A percentile compares a stretch with the other conserved stretches of the same genome.
phyloP scores from a whole-genome alignment of 2,797 vertebrate genomes.

The Enteromius mattozi region DNA sequence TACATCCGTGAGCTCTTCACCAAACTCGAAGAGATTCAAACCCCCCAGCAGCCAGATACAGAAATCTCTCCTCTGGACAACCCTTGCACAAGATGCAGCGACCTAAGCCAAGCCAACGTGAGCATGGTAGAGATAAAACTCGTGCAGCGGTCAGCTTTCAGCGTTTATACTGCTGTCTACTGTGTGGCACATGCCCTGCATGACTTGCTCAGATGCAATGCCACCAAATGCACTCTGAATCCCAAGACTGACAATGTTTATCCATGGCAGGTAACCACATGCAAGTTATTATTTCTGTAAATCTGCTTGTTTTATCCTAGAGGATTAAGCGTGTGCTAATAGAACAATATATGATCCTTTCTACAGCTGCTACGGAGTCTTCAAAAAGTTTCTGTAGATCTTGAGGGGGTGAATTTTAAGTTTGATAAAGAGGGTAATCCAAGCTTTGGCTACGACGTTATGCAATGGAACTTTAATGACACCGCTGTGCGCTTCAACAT shows the following conservation, averaged over 20 bases:
- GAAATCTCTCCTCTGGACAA: slow-evolving; percentile 47
- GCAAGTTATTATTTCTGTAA: neutral
- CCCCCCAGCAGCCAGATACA: neutral
- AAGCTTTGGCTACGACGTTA: slow-evolving; percentile 76
- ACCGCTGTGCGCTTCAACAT: slow-evolving; percentile 42
- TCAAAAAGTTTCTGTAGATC: slow-evolving; percentile 71
- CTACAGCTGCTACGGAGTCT: slow-evolving; percentile 83
- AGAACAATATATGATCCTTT: slow-evolving; percentile 8
- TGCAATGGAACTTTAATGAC: slow-evolving; percentile 80
- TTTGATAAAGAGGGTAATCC: slow-evolving; percentile 81
- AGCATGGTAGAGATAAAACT: slow-evolving; percentile 52
- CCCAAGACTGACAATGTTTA: slow-evolving; percentile 66
- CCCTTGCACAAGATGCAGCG: slow-evolving; percentile 79
- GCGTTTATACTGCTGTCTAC: slow-evolving; percentile 82
- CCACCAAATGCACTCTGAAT: slow-evolving; percentile 66
- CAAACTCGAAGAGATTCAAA: slow-evolving; percentile 64
- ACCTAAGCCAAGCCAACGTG: slow-evolving; percentile 69
- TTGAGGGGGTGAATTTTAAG: slow-evolving; percentile 66
- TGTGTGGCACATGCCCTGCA: slow-evolving; percentile 86
- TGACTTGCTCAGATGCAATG: slow-evolving; percentile 77
- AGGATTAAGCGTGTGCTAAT: neutral
- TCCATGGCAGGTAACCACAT: slow-evolving; percentile 84
- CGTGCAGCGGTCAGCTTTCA: slow-evolving; percentile 71
- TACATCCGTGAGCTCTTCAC: slow-evolving; percentile 73
- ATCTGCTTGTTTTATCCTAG: neutral